phyloP scores from a whole-genome alignment of 2,797 vertebrate species.

The Enteromius fasciolatus region DNA sequence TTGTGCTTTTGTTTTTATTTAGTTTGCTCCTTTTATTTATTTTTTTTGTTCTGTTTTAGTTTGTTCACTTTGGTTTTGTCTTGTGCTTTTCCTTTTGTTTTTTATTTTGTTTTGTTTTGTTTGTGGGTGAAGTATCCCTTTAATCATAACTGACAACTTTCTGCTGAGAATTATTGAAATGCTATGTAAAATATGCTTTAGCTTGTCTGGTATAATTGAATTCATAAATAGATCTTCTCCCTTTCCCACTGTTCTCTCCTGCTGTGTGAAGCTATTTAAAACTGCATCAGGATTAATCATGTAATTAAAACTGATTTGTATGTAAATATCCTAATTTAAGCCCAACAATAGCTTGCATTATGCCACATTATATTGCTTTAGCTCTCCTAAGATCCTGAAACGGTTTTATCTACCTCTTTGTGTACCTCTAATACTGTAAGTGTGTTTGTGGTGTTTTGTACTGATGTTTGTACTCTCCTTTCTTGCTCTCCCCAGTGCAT shows the following conservation, averaged over 20 bases:
- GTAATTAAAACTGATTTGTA: not conserved
- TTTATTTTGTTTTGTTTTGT: not conserved
- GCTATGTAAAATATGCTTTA: not conserved
- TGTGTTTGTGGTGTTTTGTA: conserved; percentile 18
- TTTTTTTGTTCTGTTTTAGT: not conserved
- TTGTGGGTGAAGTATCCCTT: not conserved
- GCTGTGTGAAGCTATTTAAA: conserved; percentile 53
- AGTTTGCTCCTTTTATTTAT: not conserved
- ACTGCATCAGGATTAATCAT: conserved; percentile 53
- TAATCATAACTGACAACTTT: not conserved
- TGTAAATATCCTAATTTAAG: not conserved
- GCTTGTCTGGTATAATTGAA: not conserved
- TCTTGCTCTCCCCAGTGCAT: conserved; percentile 77
- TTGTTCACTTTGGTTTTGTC: not conserved
- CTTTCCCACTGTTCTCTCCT: conserved; percentile 43
- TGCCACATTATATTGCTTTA: not conserved
- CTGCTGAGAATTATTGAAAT: not conserved
- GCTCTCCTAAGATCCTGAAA: conserved; percentile 39
- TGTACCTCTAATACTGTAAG: not conserved
- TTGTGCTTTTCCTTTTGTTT: not conserved
- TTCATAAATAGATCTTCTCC: conserved; percentile 31
- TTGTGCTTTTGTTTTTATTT: not conserved
- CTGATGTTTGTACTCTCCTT: conserved; percentile 39
- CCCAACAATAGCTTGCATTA: not conserved
- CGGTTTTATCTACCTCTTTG: conserved; percentile 53